Base-by-base conservation (phyloP, 1,140 invertebrate genomes). In the Conus ventricosus region DNA sequence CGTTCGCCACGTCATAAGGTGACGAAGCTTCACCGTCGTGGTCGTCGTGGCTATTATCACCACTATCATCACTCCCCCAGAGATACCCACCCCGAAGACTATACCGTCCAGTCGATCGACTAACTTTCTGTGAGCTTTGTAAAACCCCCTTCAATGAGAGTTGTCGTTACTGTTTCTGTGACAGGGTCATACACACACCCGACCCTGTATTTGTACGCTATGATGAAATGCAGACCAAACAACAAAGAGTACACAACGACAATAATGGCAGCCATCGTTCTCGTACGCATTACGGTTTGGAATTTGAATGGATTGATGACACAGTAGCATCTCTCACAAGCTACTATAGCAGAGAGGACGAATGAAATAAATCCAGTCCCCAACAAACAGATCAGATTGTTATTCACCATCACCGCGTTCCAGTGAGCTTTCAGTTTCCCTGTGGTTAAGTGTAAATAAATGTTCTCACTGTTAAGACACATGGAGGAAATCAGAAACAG, bases 241-340 rank as follows among this genome's bases (percentile, higher is more conserved):
- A 82, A 6, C 54, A 1, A 55, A 6, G 51, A 39, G 3, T 25
- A 53, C 17, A 17, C 11, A 0, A 11, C 17, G n/a, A 82, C 39
- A n/a, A 82, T 82, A n/a, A 82, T 53, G 54, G 5, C 51, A 53
- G 39, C 51, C 3, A 82, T 82, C 0, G 81, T 23, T 5, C 7
- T 5, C 11, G 39, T 53, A 2, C 39, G 51, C 4, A 82, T 4
- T 8, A 55, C 39, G 81, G 51, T 82, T 13, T 82, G 81, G 54
- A 39, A 82, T 13, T 20, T 23, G 15, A 82, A 15, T 10, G 81
- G 81, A 2, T 54, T 20, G 27, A 53, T 20, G 54, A 82, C 7
- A n/a, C 81, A 54, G 54, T 51, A 82, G 39, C 81, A 82, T 53
- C 81, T 51, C 17, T 82, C 81, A 39, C 81, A 51, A 39, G 81